Conservation (phyloP, 2,113 vertebrate species). For the Pterocles orientalis region DNA sequence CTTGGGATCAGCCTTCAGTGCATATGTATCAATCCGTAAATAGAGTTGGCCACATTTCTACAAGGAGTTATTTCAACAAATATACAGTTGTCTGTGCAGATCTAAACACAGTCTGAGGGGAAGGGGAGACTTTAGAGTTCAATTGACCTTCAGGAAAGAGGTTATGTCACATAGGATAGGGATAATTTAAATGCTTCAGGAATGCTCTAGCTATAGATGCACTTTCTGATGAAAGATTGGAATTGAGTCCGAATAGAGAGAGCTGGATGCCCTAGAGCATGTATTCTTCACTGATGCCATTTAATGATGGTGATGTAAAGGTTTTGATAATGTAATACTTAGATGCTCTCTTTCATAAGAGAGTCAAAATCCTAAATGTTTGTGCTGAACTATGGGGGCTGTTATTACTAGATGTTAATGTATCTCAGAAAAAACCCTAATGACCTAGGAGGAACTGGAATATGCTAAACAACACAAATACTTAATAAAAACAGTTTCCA, state of each 20-base stretch:
- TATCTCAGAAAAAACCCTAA: background rate
- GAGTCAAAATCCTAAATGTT: background rate
- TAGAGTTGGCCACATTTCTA: background rate
- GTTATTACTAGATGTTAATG: background rate
- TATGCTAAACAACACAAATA: background rate
- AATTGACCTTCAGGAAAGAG: background rate
- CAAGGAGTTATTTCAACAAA: background rate
- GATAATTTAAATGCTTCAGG: background rate
- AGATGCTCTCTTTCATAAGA: background rate
- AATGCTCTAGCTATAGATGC: background rate
- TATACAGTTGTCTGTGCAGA: background rate
- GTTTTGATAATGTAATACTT: background rate
- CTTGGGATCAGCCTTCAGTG: background rate
- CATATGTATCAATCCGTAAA: background rate
- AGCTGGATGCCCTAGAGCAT: background rate
- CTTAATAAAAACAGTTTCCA: background rate
- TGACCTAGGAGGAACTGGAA: background rate
- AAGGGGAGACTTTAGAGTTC: background rate
- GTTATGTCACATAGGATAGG: background rate
- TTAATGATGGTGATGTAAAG: background rate
- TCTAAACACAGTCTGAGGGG: background rate
- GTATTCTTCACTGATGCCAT: background rate
- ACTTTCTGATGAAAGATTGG: background rate
- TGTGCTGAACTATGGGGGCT: background rate
- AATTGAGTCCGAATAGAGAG: background rate